Percentiles rank a stretch among this genome's conserved stretches.
Evolutionary conservation across 2,113 vertebrate genomes (phyloP).

Genomic region (Neogale vison): DNA sequence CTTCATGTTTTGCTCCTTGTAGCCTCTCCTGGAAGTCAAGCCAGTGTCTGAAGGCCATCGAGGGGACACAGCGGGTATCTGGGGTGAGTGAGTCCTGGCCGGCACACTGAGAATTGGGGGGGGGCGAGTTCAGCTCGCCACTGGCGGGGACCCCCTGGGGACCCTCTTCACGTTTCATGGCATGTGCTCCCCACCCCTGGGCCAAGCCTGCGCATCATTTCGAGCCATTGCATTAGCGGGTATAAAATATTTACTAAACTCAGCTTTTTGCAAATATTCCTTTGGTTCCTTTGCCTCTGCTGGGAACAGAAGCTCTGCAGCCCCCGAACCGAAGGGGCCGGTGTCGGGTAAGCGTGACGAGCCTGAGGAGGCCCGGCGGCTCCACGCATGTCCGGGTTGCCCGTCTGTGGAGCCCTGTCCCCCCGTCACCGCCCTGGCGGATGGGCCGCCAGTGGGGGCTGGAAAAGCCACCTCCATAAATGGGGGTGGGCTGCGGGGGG

Average conservation of each 20-base stretch:
- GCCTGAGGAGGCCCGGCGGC: neutral
- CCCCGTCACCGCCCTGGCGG: neutral
- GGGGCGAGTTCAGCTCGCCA: fast-evolving
- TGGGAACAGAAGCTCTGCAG: conserved; percentile 65
- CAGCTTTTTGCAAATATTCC: conserved; percentile 80
- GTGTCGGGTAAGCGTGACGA: conserved; percentile 74
- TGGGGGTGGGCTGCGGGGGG: neutral
- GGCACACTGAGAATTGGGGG: neutral
- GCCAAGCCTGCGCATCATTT: fast-evolving
- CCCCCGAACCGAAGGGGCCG: conserved; percentile 59
- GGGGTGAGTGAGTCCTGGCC: fast-evolving
- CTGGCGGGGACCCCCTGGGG: fast-evolving
- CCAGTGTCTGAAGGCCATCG: fast-evolving
- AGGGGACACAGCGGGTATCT: fast-evolving
- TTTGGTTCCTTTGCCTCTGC: conserved; percentile 70
- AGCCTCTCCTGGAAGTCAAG: neutral
- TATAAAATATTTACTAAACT: conserved; percentile 82
- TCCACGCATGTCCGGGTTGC: neutral
- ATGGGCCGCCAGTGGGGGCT: neutral
- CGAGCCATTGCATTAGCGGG: conserved; percentile 63
- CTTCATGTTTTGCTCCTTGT: neutral
- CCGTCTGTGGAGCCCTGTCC: neutral
- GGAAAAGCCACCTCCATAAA: neutral
- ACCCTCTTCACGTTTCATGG: fast-evolving
- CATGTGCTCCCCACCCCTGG: neutral